Evolutionary conservation across 2,888 invertebrate genomes (phyloP).

Genomic region (Habroteleia sp.): DNA sequence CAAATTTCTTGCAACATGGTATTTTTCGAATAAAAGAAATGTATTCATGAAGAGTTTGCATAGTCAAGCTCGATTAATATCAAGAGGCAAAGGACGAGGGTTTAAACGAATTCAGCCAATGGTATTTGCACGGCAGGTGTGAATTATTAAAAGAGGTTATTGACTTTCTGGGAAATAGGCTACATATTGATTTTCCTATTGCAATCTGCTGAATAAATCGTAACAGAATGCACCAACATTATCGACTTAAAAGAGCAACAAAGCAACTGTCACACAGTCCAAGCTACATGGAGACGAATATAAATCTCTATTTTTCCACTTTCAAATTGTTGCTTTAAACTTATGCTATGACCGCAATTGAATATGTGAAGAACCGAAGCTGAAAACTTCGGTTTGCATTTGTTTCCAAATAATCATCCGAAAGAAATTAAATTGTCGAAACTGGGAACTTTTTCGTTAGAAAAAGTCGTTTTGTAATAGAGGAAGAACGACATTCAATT

Average conservation of each 20-base stretch:
- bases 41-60: slow-evolving; percentile 52
- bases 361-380: no score
- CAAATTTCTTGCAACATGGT: slow-evolving; percentile 30
- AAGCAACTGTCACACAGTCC: slow-evolving; percentile 37
- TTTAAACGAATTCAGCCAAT: slow-evolving; percentile 50
- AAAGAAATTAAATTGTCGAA: no score
- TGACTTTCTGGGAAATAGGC: slow-evolving; percentile 58
- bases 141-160: slow-evolving; percentile 60
- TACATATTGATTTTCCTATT: slow-evolving; percentile 55
- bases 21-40: slow-evolving; percentile 41
- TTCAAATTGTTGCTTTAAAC: no score
- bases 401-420: no score
- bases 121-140: slow-evolving; percentile 57
- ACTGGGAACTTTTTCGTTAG: no score
- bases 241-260: slow-evolving; percentile 27
- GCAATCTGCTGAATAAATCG: slow-evolving; percentile 48
- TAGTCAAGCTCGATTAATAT: slow-evolving; percentile 51
- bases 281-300: slow-evolving; percentile 16
- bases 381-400: no score
- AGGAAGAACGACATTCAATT: no score
- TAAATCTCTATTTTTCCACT: slow-evolving; percentile 1
- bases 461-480: no score
- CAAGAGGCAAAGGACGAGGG: slow-evolving; percentile 3
- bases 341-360: no score
- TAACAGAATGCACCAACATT: slow-evolving; percentile 24